phyloP scores from a whole-genome alignment of 2,797 vertebrate genomes.

The Lacerta bilineata region DNA sequence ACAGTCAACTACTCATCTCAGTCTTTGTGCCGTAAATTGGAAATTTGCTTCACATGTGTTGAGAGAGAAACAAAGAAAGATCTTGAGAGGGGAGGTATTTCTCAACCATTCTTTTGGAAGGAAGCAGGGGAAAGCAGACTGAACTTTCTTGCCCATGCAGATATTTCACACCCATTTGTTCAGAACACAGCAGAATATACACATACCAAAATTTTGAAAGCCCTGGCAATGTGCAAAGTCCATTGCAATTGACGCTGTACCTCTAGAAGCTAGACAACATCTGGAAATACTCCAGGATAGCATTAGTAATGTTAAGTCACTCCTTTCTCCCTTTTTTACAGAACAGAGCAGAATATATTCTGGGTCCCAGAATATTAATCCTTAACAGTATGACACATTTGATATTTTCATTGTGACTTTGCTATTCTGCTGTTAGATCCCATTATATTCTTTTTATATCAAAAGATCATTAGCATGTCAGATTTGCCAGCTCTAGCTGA shows the following conservation, averaged over 20 bases:
- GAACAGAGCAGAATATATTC: neutral
- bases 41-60: neutral
- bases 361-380: neutral
- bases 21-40: neutral
- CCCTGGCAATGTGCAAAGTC: neutral
- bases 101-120: neutral
- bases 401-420: no score
- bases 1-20: neutral
- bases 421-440: neutral
- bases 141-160: neutral
- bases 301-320: neutral
- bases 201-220: neutral
- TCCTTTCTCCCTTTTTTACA: neutral
- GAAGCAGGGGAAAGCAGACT: neutral
- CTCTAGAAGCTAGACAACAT: neutral
- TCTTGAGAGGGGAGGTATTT: no score
- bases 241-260: neutral
- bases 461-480: neutral
- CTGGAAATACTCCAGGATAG: neutral
- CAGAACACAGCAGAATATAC: neutral
- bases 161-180: neutral
- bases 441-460: neutral
- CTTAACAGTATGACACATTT: neutral
- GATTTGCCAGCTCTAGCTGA: neutral
- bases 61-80: no score